Evolutionary conservation across 2,797 vertebrate species (phyloP), one percentile per base, ranked within the genome.

Genomic region (Cyprinella venusta): DNA sequence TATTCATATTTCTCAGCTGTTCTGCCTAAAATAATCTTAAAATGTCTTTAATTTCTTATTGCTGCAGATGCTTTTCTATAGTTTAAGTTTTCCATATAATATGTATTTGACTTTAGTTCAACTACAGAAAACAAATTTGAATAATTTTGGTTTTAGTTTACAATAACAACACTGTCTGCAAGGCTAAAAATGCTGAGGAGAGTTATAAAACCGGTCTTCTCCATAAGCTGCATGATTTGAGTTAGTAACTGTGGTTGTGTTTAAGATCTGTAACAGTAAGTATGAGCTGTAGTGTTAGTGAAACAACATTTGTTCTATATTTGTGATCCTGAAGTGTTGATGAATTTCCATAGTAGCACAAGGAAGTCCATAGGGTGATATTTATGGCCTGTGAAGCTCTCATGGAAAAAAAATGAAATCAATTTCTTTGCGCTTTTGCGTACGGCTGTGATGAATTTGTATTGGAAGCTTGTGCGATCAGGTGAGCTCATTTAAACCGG

Each of bases 371-470:
- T 38, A 9, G 61, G 76, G 63, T n/a, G 45, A 67, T 38, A 36
- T 79, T 79, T 79, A 79, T 67, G 76, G 64, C 76, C 76, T 52
- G 61, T 65, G 63, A 24, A 52, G 61, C 45, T 50, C 61, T 67
- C 3, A 0, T 24, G 45, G 16, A 13, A 30, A 50, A 24, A 30
- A 79, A 52, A 65, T 36, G 0, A 10, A 76, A 65, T 65, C 30
- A 15, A 30, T 45, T 75, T 82, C 13, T 54, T 30, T 10, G 7
- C 61, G 4, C 33, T 36, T 72, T 24, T 81, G 26, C 45, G 10
- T 67, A 19, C 21, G 10, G 10, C 48, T 52, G 15, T 76, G 45
- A 56, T 82, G 10, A 45, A 67, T 81, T n/a, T 48, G 56, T 56
- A 65, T 19, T 68, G n/a, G 36, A 82, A 56, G 63, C 8, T 9